Evolutionary conservation across 2,888 invertebrate genomes (phyloP).

Genomic region (Tachina fera): DNA sequence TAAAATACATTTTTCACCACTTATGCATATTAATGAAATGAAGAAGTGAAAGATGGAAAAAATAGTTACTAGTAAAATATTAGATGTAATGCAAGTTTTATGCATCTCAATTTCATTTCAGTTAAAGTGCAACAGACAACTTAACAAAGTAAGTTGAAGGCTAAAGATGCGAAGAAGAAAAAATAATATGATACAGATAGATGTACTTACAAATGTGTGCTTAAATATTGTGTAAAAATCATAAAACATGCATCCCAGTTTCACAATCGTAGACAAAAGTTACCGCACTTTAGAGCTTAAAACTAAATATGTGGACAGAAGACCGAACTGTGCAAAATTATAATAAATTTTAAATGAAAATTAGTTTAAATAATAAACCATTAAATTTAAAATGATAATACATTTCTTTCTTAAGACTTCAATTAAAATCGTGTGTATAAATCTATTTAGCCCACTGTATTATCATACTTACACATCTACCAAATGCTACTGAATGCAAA

Average conservation of each 20-base stretch:
- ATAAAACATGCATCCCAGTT: slow-evolving; percentile 19
- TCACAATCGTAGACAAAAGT: not conserved
- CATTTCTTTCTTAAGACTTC: not conserved
- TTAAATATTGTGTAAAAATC: slow-evolving; percentile 33
- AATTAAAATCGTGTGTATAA: not conserved
- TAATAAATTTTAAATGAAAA: not conserved
- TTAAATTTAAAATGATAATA: not conserved
- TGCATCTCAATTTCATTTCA: slow-evolving; percentile 57
- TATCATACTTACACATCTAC: not conserved
- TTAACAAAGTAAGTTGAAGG: slow-evolving; percentile 66
- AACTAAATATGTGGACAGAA: not conserved
- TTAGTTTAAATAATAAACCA: not conserved
- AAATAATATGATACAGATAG: not conserved
- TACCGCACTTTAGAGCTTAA: not conserved
- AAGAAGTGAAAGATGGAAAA: slow-evolving; percentile 16
- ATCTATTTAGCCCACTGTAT: not conserved
- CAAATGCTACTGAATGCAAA: slow-evolving; percentile 33
- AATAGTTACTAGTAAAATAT: slow-evolving; percentile 6
- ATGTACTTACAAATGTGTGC: slow-evolving; percentile 1
- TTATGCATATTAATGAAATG: slow-evolving; percentile 37
- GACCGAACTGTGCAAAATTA: not conserved
- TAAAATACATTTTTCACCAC: not conserved
- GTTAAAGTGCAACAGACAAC: slow-evolving; percentile 35
- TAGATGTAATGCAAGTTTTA: slow-evolving; percentile 37
- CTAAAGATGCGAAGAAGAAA: slow-evolving; percentile 13